Evolutionary conservation across 2,888 invertebrate species (phyloP), one percentile per base, ranked within the genome.

Genomic region (Tipula lateralis): DNA sequence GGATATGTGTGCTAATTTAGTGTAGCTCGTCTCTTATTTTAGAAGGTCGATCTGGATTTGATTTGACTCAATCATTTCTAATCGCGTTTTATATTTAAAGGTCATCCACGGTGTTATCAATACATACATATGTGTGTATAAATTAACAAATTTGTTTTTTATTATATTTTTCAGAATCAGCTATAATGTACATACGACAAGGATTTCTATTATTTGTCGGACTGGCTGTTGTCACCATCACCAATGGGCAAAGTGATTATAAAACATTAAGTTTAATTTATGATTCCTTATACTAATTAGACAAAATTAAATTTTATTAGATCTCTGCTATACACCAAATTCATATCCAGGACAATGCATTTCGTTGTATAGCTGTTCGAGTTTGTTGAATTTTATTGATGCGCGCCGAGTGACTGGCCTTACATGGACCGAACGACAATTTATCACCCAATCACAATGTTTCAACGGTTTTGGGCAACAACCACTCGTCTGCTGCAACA

Each of bases 401-500:
- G 66, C 66, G 2, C 66, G 66, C 12, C 66, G 66, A 9, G 9
- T 9, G 2, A 66, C 66, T 12, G 66, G 66, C 9, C 24, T 66
- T 24, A 30, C 30, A 16, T 29, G 32, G 32, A 0, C 6, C 32
- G 82, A 32, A 82, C 29, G 82, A 1, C 66, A 29, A 36, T 90
- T 90, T 84, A 85, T 90, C 29, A 85, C 86, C 12, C 85, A 87
- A 66, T 90, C 90, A 0, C 88, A 88, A 39, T 83, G 82, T 9
- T 16, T 30, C n/a, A 34, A 34, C n/a, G 19, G 1, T 29, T 82
- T 30, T 82, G 89, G 89, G 0, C 86, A 86, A 2, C 7, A 66
- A n/a, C 90, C 90, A 0, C 85, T 86, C 85, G 89, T 90, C 19
- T 90, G 90, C 66, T 90, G 90, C 84, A 88, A 88, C 13, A 85